A percentile compares a stretch with the other conserved stretches of the same genome.
These are phyloP conservation scores for Plecotus auritus DNA, from an alignment of 2,113 vertebrate genomes.

Conservation along the genomic window DNA sequence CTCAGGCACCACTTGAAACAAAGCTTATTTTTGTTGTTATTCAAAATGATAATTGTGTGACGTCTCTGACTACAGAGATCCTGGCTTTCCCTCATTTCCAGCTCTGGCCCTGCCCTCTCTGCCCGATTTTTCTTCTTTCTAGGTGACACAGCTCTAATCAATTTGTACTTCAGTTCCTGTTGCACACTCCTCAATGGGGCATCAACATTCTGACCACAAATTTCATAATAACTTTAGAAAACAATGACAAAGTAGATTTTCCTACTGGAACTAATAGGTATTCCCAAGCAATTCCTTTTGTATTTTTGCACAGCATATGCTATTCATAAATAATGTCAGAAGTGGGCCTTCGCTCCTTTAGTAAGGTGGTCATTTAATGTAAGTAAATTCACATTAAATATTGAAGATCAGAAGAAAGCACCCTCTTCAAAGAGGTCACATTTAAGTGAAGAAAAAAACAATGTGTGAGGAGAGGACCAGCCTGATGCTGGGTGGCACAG, in stretches of 20 bases:
- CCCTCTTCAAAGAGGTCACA: conserved; percentile 85
- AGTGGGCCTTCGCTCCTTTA: conserved; percentile 80
- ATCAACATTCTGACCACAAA: conserved; percentile 66
- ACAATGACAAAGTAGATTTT: conserved; percentile 77
- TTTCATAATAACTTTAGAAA: conserved; percentile 78
- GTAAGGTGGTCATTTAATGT: conserved; percentile 87
- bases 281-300: conserved; percentile 74
- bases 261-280: conserved; percentile 79
- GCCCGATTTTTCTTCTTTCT: neutral
- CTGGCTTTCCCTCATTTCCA: neutral
- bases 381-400: conserved; percentile 90
- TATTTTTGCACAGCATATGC: conserved; percentile 77
- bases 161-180: conserved; percentile 63
- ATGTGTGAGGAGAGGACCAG: conserved; percentile 76
- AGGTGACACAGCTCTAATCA: conserved; percentile 52
- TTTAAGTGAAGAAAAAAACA: conserved; percentile 84
- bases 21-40: neutral
- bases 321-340: conserved; percentile 86
- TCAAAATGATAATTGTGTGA: neutral
- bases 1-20: neutral
- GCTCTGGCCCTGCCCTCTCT: neutral
- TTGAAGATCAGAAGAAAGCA: conserved; percentile 84
- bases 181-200: conserved; percentile 42
- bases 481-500: conserved; percentile 81
- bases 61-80: neutral